Conservation (phyloP, 2,888 invertebrate genomes). For the Patella ulyssiponensis region DNA sequence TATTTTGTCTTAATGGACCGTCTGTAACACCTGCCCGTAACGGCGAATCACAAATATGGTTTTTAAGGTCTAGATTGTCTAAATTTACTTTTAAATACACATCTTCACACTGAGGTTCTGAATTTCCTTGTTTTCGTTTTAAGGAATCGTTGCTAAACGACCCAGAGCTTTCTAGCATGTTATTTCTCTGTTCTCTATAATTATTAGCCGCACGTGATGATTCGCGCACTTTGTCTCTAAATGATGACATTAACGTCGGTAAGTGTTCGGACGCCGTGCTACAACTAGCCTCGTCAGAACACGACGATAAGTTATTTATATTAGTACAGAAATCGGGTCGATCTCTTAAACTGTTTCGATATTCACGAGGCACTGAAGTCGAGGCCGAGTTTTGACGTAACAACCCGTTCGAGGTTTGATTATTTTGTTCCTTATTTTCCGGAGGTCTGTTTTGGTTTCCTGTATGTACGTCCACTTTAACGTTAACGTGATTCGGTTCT, state of each 20-base stretch:
- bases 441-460: slow-evolving; percentile 4
- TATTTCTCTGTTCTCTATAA: slow-evolving; percentile 40
- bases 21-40: slow-evolving; percentile 2
- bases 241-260: slow-evolving; percentile 46
- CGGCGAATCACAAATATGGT: slow-evolving; percentile 6
- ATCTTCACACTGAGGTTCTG: not conserved
- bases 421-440: not conserved
- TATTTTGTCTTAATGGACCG: not conserved
- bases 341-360: slow-evolving; percentile 53
- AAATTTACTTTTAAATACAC: slow-evolving; percentile 7
- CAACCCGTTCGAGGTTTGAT: not conserved
- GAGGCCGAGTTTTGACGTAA: not conserved
- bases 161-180: slow-evolving; percentile 20
- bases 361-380: slow-evolving; percentile 42
- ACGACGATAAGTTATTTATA: slow-evolving; percentile 32
- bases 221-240: slow-evolving; percentile 46
- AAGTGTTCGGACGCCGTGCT: slow-evolving; percentile 33
- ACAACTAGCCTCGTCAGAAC: slow-evolving; percentile 26
- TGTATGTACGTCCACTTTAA: slow-evolving; percentile 58
- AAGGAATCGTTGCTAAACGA: not conserved
- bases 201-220: slow-evolving; percentile 42
- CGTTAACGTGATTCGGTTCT: slow-evolving; percentile 42
- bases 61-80: not conserved
- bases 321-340: slow-evolving; percentile 49
- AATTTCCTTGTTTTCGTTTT: not conserved